A percentile compares a stretch with the other conserved stretches of the same genome.
Conservation (phyloP, 2,113 vertebrate species). For the Sturnus vulgaris region DNA sequence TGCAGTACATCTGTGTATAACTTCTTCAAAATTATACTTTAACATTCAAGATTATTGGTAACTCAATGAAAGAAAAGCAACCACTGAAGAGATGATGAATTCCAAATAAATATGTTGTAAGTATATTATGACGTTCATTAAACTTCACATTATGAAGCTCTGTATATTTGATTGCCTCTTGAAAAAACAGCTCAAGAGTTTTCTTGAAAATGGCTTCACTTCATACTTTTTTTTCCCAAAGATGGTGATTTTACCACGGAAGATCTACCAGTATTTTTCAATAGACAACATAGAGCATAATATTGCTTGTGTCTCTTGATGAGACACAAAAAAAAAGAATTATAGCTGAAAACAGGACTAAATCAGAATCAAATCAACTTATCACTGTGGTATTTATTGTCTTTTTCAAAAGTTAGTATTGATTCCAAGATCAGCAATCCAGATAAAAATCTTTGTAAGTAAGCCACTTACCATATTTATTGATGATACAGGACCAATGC, state of each 20-base stretch:
- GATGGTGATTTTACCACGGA: not conserved
- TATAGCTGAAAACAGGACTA: not conserved
- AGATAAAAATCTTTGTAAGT: slow-evolving; percentile 34
- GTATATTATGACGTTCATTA: not conserved
- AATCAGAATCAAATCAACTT: not conserved
- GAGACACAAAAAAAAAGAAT: not conserved
- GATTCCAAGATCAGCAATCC: not conserved
- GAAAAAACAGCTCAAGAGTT: not conserved
- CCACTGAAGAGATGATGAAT: not conserved
- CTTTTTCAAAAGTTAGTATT: not conserved
- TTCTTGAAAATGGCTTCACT: not conserved
- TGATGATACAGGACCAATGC: slow-evolving; percentile 94
- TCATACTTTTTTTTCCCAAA: not conserved
- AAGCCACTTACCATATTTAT: slow-evolving; percentile 92
- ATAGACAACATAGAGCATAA: not conserved
- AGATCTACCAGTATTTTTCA: not conserved
- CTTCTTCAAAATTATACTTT: not conserved
- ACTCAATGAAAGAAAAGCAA: not conserved
- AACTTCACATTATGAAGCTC: not conserved
- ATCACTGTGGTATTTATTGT: not conserved
- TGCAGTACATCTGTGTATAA: not conserved
- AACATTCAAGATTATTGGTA: not conserved
- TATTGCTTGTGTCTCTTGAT: not conserved
- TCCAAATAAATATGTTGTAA: not conserved
- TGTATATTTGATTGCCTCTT: not conserved